These are phyloP conservation scores for Caenorhabditis inopinata DNA, from an alignment of 1,140 invertebrate genomes.

Conservation along the genomic window DNA sequence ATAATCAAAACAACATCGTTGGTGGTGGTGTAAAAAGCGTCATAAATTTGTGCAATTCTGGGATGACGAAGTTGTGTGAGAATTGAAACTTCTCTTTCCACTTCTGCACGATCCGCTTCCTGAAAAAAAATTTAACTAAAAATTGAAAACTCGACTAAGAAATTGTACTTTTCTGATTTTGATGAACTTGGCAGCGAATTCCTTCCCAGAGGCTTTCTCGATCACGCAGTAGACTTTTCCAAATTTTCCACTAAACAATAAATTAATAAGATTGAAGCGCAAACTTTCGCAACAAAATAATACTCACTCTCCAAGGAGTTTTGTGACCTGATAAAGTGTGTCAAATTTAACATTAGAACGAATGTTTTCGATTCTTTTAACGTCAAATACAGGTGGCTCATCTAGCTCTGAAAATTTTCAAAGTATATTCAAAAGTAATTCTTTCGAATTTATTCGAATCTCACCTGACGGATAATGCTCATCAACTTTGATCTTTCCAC, in stretches of 20 bases:
- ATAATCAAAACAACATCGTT: conserved; percentile 70
- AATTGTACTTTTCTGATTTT: conserved; percentile 48
- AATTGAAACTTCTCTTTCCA: conserved; percentile 68
- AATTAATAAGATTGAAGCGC: background rate
- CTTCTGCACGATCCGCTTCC: conserved; percentile 57
- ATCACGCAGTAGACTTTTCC: conserved; percentile 63
- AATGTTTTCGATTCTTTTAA: conserved; percentile 67
- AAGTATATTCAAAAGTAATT: background rate
- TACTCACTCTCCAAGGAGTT: conserved; percentile 69
- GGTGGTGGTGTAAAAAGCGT: conserved; percentile 71
- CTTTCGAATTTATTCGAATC: background rate
- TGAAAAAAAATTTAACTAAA: conserved; percentile 2
- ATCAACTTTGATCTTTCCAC: conserved; percentile 28
- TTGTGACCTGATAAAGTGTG: conserved; percentile 68
- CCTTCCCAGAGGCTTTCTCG: conserved; percentile 57
- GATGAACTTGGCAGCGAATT: conserved; percentile 63
- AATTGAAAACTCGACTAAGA: background rate
- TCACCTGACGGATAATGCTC: conserved; percentile 38
- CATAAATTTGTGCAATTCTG: conserved; percentile 71
- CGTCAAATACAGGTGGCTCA: conserved; percentile 67
- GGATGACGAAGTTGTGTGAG: conserved; percentile 70
- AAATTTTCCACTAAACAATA: conserved; percentile 84
- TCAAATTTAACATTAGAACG: conserved; percentile 62
- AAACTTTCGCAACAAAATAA: conserved; percentile 12
- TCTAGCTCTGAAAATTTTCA: conserved; percentile 22